Base-by-base conservation (phyloP, 1,140 invertebrate species). In the Ceratitis capitata region DNA sequence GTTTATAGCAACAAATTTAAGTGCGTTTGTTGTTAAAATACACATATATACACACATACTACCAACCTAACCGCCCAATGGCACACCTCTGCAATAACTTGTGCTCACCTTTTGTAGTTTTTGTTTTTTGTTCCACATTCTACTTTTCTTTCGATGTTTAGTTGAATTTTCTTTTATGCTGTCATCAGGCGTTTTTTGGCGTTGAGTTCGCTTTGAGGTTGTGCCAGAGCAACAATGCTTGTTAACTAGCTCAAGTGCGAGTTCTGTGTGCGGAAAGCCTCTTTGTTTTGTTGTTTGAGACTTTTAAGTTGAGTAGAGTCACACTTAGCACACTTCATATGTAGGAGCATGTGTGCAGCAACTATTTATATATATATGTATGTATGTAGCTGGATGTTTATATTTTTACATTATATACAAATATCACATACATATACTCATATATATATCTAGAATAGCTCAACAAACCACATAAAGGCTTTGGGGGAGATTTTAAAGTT, bases 221-320 rank as follows among this genome's bases (percentile, higher is more conserved):
- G 19, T 19, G 61, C 23, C 51, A 56, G 29, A 32, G 39, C 32
- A 53, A 19, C 3, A 3, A 12, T 35, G 29, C 61, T 19, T 29
- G 10, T 10, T 69, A 69, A 69, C 61, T 14, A 29, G 61, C 61
- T 69, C 32, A 69, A 69, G 61, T 69, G 61, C 61, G 61, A 69
- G 61, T 35, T 69, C n/a, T n/a, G 61, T 35, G 61, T 69, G 61
- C 29, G 14, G 14, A 29, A 35, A 69, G 29, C 26, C 61, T 69
- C 16, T 69, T n/a, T 35, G 32, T 35, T 35, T 29, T 69, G 32
- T 39, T 61, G 29, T 69, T 39, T 16, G 26, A 7, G 10, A n/a
- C n/a, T n/a, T n/a, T n/a, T n/a, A n/a, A n/a, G n/a, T n/a, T n/a
- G n/a, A n/a, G n/a, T n/a, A n/a, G n/a, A n/a, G n/a, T n/a, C n/a